Conservation (phyloP, 2,797 vertebrate species). For the Sphenopsis melanotis region DNA sequence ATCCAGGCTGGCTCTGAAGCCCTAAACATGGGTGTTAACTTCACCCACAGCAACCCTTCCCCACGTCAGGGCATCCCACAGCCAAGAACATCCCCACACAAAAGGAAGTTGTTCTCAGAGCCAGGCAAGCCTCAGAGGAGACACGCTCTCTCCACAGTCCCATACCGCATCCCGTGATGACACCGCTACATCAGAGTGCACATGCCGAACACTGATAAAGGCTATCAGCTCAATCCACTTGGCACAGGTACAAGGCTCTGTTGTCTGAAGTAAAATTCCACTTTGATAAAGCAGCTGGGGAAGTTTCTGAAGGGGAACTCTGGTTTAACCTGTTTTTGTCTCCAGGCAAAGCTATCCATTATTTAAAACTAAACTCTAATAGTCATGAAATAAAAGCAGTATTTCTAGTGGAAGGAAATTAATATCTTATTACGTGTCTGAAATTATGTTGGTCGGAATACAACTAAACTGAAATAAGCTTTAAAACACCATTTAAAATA, state of each 20-base stretch:
- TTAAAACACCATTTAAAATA: conserved; percentile 17
- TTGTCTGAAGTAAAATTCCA: conserved; percentile 21
- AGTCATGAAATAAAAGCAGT: not conserved
- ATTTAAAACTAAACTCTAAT: conserved; percentile 5
- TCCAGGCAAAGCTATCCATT: conserved; percentile 11
- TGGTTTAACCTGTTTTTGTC: not conserved
- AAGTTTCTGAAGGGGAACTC: conserved; percentile 16
- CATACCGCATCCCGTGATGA: not conserved
- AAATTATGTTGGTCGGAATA: not conserved
- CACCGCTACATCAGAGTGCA: not conserved
- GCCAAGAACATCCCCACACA: not conserved
- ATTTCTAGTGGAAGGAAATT: not conserved
- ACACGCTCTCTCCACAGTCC: not conserved
- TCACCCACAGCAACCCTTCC: not conserved
- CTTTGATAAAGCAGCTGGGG: conserved; percentile 20
- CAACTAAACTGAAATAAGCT: not conserved
- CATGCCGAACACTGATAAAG: conserved; percentile 2
- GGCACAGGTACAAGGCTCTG: not conserved
- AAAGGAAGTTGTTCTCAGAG: not conserved
- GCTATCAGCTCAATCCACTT: not conserved
- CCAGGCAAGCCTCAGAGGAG: not conserved
- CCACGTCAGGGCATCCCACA: not conserved
- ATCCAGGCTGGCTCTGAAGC: not conserved
- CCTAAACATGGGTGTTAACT: rapidly evolving
- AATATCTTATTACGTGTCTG: not conserved